A percentile compares a stretch with the other conserved stretches of the same genome.
phyloP scores from a whole-genome alignment of 2,797 vertebrate genomes.

The Acestrorhynchus altus region DNA sequence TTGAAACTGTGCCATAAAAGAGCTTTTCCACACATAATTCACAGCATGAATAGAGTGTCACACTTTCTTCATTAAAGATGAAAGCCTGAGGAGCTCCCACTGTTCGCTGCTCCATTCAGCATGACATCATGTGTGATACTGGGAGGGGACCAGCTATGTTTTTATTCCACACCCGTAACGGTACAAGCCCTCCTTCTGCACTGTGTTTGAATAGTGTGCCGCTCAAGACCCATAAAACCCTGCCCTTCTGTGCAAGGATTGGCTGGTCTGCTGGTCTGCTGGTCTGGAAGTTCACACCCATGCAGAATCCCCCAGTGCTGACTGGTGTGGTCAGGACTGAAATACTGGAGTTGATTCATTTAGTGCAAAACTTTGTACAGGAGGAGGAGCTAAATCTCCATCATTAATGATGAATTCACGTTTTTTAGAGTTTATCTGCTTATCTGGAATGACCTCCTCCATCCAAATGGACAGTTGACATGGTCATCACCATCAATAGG shows the following conservation, averaged over 20 bases:
- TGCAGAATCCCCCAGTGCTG: not conserved
- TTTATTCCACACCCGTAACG: not conserved
- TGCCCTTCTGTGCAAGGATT: not conserved
- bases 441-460: not conserved
- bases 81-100: not conserved
- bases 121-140: slow-evolving; percentile 73
- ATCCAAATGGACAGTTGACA: not conserved
- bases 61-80: not conserved
- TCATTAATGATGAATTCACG: too few species aligned
- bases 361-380: not conserved
- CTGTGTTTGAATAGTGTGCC: not conserved
- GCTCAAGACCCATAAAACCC: not conserved
- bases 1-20: too few species aligned
- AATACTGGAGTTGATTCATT: not conserved
- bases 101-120: slow-evolving; percentile 19
- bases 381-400: too few species aligned
- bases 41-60: slow-evolving; percentile 20
- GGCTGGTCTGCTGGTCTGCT: not conserved
- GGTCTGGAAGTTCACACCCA: not conserved
- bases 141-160: not conserved
- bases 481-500: too few species aligned
- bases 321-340: not conserved
- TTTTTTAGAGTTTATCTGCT: not conserved
- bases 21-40: too few species aligned
- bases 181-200: not conserved